Conservation (phyloP, 2,888 invertebrate genomes). For the Pyrrhosoma nymphula region DNA sequence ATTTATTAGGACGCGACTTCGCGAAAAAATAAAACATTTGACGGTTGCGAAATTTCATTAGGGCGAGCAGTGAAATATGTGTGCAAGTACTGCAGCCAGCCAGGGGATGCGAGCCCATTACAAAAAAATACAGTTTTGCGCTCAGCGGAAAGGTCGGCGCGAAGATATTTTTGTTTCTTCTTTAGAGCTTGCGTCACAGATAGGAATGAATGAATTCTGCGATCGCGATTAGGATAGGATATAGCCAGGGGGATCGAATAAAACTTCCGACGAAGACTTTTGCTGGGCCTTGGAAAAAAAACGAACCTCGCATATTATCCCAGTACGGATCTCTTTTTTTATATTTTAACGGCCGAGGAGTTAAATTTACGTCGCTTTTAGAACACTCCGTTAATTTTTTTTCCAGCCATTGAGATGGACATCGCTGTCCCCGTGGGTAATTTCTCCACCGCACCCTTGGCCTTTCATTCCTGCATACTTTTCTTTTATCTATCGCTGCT, state of each 20-base stretch:
- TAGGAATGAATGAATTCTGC: neutral
- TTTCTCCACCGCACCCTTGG: neutral
- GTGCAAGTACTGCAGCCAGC: neutral
- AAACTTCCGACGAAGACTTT: neutral
- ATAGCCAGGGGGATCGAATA: neutral
- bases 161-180: neutral
- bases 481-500: neutral
- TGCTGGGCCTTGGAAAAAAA: neutral
- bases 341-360: neutral
- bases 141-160: neutral
- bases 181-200: neutral
- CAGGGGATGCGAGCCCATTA: neutral
- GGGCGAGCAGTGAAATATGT: neutral
- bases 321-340: neutral
- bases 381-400: neutral
- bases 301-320: neutral
- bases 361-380: neutral
- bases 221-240: neutral
- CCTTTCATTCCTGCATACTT: neutral
- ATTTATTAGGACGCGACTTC: neutral
- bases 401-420: neutral
- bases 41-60: neutral
- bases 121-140: neutral
- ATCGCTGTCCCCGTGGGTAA: neutral
- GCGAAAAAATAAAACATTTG: neutral